Conservation (phyloP, 1,140 invertebrate genomes). For the Lepidurus couesii region DNA sequence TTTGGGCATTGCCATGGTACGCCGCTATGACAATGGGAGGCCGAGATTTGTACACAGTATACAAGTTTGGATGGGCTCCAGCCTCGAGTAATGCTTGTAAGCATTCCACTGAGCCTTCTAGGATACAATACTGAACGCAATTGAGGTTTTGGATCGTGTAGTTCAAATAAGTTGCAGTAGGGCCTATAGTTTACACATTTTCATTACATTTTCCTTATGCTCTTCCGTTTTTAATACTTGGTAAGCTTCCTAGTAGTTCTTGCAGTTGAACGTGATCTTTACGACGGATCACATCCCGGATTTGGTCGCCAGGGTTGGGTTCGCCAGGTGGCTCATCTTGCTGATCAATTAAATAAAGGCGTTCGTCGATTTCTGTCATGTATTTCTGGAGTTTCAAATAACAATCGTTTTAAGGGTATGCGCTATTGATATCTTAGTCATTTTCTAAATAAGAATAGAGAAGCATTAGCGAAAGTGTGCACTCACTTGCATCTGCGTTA, state of each 20-base stretch:
- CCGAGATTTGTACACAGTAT: constrained; percentile 45
- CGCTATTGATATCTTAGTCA: not conserved
- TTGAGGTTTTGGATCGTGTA: not conserved
- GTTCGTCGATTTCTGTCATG: not conserved
- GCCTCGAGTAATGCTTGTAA: constrained; percentile 54
- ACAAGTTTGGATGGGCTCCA: constrained; percentile 58
- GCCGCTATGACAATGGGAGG: constrained; percentile 49
- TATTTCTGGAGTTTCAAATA: not conserved
- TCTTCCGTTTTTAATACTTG: not conserved
- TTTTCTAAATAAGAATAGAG: not conserved
- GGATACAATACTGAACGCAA: constrained; percentile 34
- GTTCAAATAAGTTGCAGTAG: not conserved
- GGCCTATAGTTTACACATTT: not conserved
- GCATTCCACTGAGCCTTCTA: constrained; percentile 41
- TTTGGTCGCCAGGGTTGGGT: not conserved
- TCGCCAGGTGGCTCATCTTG: not conserved
- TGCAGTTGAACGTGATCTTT: not conserved
- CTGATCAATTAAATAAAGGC: too few species aligned
- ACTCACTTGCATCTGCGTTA: constrained; percentile 18
- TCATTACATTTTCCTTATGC: too few species aligned
- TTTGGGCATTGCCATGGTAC: constrained; percentile 54
- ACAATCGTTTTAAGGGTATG: not conserved
- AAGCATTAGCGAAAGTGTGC: not conserved
- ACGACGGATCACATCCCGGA: not conserved
- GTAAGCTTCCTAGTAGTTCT: not conserved